These are phyloP conservation scores for Mechanitis messenoides DNA, from an alignment of 2,888 invertebrate species.

Conservation along the genomic window DNA sequence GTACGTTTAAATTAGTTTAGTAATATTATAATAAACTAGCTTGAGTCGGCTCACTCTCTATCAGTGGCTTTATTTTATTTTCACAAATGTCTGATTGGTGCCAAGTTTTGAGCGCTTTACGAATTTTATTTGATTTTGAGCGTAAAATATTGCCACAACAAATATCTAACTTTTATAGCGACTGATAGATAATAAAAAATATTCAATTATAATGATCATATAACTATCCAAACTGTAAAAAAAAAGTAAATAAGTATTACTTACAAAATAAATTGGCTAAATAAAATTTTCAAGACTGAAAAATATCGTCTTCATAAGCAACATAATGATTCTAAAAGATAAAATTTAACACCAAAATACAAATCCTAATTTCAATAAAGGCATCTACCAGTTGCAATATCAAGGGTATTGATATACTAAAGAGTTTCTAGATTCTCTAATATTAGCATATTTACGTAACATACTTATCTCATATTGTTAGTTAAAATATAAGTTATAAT, in stretches of 20 bases:
- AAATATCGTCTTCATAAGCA: not conserved
- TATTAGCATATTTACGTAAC: conserved; percentile 56
- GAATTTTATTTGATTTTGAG: conserved; percentile 12
- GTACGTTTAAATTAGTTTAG: conserved; percentile 19
- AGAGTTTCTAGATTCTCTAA: conserved; percentile 61
- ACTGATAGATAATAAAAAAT: conserved; percentile 20
- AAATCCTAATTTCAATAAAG: conserved; percentile 10
- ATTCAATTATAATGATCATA: conserved; percentile 3
- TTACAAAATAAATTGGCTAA: too few species aligned
- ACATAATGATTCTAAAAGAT: not conserved
- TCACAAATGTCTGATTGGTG: conserved; percentile 20
- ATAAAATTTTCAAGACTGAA: not conserved
- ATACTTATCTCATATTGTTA: conserved; percentile 65
- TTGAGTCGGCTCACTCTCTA: conserved; percentile 28
- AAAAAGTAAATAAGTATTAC: too few species aligned
- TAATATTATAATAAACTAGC: conserved; percentile 19
- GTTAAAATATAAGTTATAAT: conserved; percentile 53
- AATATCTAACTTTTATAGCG: conserved; percentile 12
- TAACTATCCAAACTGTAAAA: not conserved
- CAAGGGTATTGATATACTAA: conserved; percentile 42
- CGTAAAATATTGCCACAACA: conserved; percentile 26
- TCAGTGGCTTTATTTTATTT: conserved; percentile 28
- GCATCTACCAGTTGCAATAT: conserved; percentile 31
- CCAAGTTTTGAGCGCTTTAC: conserved; percentile 23
- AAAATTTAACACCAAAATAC: not conserved